Base-by-base conservation (phyloP, 2,797 vertebrate genomes). In the Sebastes minor region DNA sequence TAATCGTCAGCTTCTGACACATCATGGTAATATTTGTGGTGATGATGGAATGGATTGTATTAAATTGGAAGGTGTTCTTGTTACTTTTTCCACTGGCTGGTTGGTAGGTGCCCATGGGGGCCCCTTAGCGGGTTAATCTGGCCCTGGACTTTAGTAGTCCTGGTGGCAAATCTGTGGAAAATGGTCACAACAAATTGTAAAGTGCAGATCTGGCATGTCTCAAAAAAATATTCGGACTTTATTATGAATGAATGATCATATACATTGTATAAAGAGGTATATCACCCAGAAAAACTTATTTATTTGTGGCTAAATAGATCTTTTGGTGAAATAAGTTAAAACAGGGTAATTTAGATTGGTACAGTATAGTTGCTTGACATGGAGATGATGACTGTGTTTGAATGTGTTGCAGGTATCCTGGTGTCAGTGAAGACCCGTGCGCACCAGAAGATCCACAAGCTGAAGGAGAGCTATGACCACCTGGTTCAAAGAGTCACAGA, bases 351-450 rank as follows among this genome's bases (percentile, higher is more conserved):
- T n/a, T 22, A 62, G 30, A 62, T 33, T 22, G 20, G 11, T 62
- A 13, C 13, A 11, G 16, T 60, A 30, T 59, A 59, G 30, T 32
- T 61, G 60, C 2, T 33, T 49, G 18, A 49, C 46, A 52, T 52
- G 49, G 49, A 52, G 49, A 52, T 52, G 4, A 0, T 78, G 53
- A 84, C 27, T 22, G 3, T 23, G 8, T 63, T 2, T 76, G 23
- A 30, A n/a, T 81, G 8, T 83, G 75, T 71, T 87, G 8, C 91
- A 99, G 98, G 98, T 18, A 97, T 99, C 18, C 94, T 99, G 70
- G 73, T 99, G 71, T 98, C 98, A 0, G 96, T 99, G 53, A 98
- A 99, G 94, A 97, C 94, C 2, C 96, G 96, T 4, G 97, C 97
- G 0, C 91, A 97, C 79, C 96, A 97, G 83, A 96, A 94, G 78